Base-by-base conservation (phyloP, 2,888 invertebrate species). In the Nycteola revayana region DNA sequence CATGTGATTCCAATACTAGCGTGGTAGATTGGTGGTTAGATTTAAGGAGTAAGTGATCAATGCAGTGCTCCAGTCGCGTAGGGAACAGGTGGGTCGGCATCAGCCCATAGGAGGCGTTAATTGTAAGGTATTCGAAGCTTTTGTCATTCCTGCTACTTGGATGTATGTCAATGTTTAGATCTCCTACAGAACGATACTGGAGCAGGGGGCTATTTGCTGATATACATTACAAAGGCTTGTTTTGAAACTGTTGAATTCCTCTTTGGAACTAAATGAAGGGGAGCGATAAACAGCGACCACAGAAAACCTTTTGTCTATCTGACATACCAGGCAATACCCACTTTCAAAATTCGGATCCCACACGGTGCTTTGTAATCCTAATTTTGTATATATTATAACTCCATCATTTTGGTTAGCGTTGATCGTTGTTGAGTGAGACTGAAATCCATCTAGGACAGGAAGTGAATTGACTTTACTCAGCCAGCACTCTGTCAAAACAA, bases 401-500 rank as follows among this genome's bases (percentile, higher is more conserved):
- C 28, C 28, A 10, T 28, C 21, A 7, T 28, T 28, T 28, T 28
- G 28, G 9, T 28, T 28, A 9, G 7, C 1, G 7, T 28, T 28
- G 2, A 2, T 28, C 7, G 1, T 7, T 10, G 28, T 28, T 2
- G 3, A 20, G 20, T 20, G 9, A 5, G 10, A 20, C 9, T 20
- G 8, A 28, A 10, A 28, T 10, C 28, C 28, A 9, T 10, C 20
- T 9, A 28, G 7, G 9, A 7, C n/a, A 20, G 28, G 28, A 8
- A 28, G 1, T 4, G 2, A 9, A 9, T 3, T 9, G 1, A 9
- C 20, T 10, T 20, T 20, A 10, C 20, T 20, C 2, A 28, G 9
- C 28, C 28, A 28, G 10, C 28, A 28, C 17, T 28, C 28, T n/a
- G n/a, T n/a, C n/a, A 20, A 6, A 8, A n/a, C n/a, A n/a, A n/a